Conservation (phyloP, 2,113 vertebrate genomes). For the Pristiophorus japonicus region DNA sequence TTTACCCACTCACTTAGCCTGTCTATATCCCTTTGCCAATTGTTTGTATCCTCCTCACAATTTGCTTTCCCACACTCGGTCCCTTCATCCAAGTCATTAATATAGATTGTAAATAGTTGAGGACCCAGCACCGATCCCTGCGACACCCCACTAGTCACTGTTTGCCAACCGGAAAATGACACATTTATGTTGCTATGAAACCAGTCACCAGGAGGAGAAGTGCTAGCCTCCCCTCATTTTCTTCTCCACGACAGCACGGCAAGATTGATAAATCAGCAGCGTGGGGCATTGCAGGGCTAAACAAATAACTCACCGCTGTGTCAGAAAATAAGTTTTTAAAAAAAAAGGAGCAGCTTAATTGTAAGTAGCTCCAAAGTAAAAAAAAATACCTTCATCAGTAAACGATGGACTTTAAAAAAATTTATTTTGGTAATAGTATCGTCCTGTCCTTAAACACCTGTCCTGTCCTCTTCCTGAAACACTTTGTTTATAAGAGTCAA, state of each 20-base stretch:
- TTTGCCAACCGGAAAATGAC: no score
- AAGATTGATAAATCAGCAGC: background rate
- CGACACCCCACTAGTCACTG: no score
- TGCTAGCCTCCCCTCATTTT: background rate
- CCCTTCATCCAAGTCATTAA: no score
- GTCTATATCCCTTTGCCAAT: no score
- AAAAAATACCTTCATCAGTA: background rate
- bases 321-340: background rate
- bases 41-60: no score
- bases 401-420: background rate
- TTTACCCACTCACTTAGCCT: no score
- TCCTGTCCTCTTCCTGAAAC: background rate
- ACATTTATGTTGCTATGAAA: background rate
- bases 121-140: no score
- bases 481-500: background rate
- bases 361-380: background rate
- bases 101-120: no score
- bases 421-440: background rate
- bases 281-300: no score
- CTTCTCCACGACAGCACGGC: background rate
- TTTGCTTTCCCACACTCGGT: no score
- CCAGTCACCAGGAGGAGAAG: background rate
- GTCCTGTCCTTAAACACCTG: background rate
- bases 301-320: background rate
- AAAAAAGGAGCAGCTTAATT: background rate